These are phyloP conservation scores for Odobenus rosmarus DNA, from an alignment of 2,113 vertebrate species.

Conservation along the genomic window DNA sequence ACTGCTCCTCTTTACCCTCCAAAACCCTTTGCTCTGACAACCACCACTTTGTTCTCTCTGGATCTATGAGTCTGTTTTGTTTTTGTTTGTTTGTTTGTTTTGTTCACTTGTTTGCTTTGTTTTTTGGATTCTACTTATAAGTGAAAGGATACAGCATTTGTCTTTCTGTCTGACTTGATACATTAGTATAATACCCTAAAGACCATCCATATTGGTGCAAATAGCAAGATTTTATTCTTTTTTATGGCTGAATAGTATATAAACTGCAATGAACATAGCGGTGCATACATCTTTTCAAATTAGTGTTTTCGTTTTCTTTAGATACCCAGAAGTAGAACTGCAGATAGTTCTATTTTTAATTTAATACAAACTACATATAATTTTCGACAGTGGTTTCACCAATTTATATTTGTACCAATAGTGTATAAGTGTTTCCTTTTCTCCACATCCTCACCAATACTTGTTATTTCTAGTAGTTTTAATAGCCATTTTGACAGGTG, in stretches of 20 bases:
- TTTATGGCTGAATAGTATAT: background rate
- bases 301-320: background rate
- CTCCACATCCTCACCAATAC: background rate
- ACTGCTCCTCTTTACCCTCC: too few species aligned
- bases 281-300: background rate
- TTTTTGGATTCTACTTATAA: background rate
- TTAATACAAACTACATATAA: background rate
- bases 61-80: background rate
- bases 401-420: background rate
- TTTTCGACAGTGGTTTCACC: background rate
- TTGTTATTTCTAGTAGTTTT: background rate
- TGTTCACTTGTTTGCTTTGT: background rate
- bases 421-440: background rate
- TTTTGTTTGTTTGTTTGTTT: background rate
- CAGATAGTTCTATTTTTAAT: background rate
- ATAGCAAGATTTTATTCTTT: background rate
- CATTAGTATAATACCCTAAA: background rate
- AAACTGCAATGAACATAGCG: background rate
- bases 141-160: background rate
- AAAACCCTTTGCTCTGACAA: background rate
- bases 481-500: background rate
- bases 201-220: background rate
- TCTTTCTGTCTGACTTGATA: background rate
- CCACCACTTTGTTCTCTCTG: background rate
- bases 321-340: background rate